Percentiles rank a stretch among this genome's conserved stretches.
Conservation (phyloP, 1,140 invertebrate species). For the Trichogramma pretiosum region DNA sequence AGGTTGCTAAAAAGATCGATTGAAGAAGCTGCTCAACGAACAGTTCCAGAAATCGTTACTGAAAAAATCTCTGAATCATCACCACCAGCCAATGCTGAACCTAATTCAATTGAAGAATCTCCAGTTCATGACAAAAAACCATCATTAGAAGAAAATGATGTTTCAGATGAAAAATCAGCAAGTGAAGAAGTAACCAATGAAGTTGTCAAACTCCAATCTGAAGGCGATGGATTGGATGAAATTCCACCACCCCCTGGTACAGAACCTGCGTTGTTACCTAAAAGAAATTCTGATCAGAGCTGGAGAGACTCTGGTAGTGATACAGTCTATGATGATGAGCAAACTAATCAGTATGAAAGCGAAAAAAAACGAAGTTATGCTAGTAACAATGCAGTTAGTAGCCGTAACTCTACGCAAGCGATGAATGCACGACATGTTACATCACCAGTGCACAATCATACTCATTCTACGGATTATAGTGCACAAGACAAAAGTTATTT, state of each 20-base stretch:
- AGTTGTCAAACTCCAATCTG: conserved; percentile 27
- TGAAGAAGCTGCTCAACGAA: too few relatives aligned
- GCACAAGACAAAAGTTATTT: too few relatives aligned
- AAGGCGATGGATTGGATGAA: conserved; percentile 36
- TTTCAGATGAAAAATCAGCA: not conserved
- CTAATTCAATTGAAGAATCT: not conserved
- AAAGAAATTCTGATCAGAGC: conserved; percentile 8
- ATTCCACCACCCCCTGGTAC: conserved; percentile 43
- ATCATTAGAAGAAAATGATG: not conserved
- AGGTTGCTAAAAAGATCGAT: too few relatives aligned
- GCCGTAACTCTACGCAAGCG: too few relatives aligned
- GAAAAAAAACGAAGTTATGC: too few relatives aligned
- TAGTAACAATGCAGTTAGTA: too few relatives aligned
- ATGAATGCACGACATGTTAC: too few relatives aligned
- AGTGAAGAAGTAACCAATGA: conserved; percentile 30
- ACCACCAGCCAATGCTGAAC: too few relatives aligned
- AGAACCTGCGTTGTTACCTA: conserved; percentile 41
- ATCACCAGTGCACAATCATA: too few relatives aligned
- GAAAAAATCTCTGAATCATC: too few relatives aligned
- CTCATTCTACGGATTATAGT: conserved; percentile 34
- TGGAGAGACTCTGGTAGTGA: conserved; percentile 13
- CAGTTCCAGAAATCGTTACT: too few relatives aligned
- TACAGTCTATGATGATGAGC: conserved; percentile 9
- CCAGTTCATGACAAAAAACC: not conserved
- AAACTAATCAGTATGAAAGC: too few relatives aligned